Percentiles rank a stretch among this genome's conserved stretches.
Conservation (phyloP, 2,888 invertebrate species). For the Spisula solida region DNA sequence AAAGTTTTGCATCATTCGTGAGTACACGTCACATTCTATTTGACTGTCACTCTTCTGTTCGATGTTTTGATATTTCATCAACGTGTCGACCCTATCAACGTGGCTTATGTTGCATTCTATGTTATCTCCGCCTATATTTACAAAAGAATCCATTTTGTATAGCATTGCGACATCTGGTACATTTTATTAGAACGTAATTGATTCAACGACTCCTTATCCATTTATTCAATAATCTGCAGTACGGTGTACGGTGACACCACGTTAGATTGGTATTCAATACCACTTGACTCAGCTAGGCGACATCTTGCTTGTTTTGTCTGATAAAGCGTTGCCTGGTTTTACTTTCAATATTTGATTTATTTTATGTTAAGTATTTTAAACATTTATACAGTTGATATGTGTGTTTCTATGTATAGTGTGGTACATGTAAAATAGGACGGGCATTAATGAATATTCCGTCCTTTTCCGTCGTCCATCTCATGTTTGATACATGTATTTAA, state of each 20-base stretch:
- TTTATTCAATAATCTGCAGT: not conserved
- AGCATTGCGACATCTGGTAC: constrained; percentile 41
- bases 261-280: not conserved
- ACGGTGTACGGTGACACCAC: not conserved
- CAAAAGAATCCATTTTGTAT: constrained; percentile 19
- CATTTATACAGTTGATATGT: too few relatives aligned
- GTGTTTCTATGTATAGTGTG: too few relatives aligned
- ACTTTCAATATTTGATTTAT: not conserved
- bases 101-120: constrained; percentile 13
- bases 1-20: constrained; percentile 15
- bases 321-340: too few relatives aligned
- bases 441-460: too few relatives aligned
- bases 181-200: constrained; percentile 24
- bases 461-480: too few relatives aligned
- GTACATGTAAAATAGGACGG: too few relatives aligned
- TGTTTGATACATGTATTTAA: too few relatives aligned
- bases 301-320: too few relatives aligned
- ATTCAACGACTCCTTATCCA: constrained; percentile 18
- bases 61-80: not conserved
- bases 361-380: not conserved
- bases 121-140: not conserved
- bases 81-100: constrained; percentile 28
- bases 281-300: not conserved
- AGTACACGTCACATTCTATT: constrained; percentile 34
- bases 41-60: not conserved